A percentile compares a stretch with the other conserved stretches of the same genome.
Evolutionary conservation across 2,113 vertebrate species (phyloP).

Genomic region (Aspidoscelis tigris): DNA sequence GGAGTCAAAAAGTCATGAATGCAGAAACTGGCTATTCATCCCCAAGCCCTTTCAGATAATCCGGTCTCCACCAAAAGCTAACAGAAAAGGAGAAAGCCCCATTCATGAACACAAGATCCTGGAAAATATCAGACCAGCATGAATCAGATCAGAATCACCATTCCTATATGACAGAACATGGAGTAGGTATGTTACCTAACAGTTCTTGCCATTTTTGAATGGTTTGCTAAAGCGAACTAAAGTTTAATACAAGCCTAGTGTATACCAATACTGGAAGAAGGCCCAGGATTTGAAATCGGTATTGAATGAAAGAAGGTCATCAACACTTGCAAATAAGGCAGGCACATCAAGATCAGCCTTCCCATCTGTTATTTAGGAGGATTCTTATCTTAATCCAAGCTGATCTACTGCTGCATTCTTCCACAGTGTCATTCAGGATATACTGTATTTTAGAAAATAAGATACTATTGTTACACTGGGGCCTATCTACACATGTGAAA

Average conservation of each 20-base stretch:
- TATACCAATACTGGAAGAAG: background rate
- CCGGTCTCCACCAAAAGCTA: too few species aligned
- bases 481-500: background rate
- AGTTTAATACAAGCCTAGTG: background rate
- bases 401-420: conserved; percentile 23
- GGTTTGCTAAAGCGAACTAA: background rate
- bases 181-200: too few species aligned
- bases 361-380: conserved; percentile 39
- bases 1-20: too few species aligned
- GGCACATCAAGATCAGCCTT: background rate
- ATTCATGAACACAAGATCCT: too few species aligned
- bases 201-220: too few species aligned
- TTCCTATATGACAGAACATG: too few species aligned
- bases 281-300: background rate
- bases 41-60: too few species aligned
- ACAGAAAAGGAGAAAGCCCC: too few species aligned
- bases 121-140: too few species aligned
- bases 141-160: too few species aligned
- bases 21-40: too few species aligned
- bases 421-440: conserved; percentile 1
- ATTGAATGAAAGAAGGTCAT: background rate
- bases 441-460: background rate
- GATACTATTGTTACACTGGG: background rate
- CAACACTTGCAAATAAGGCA: fast-evolving
- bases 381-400: conserved; percentile 39